Evolutionary conservation across 1,140 invertebrate species (phyloP).

Genomic region (Drosophila repletoides): DNA sequence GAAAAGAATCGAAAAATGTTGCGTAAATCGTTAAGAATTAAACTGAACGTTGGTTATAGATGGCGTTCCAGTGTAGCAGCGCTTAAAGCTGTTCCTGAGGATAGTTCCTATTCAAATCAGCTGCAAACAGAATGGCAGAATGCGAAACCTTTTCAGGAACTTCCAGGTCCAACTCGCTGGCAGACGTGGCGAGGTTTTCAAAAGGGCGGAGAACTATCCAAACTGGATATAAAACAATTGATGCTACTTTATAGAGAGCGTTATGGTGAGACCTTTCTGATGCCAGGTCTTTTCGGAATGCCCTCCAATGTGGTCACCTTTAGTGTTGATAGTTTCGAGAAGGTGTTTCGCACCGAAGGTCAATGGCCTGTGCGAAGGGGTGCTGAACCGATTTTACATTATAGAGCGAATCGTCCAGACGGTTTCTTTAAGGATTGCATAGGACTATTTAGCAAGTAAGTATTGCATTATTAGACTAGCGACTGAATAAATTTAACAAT

Average conservation of each 20-base stretch:
- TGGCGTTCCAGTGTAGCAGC: constrained; percentile 23
- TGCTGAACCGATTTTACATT: constrained; percentile 42
- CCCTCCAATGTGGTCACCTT: constrained; percentile 50
- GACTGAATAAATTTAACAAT: too few relatives aligned
- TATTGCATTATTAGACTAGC: too few relatives aligned
- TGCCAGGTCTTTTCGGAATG: constrained; percentile 59
- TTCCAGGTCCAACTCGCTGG: constrained; percentile 58
- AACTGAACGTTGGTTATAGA: neutral
- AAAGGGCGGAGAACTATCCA: constrained; percentile 49
- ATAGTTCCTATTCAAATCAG: constrained; percentile 22
- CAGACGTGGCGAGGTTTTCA: constrained; percentile 51
- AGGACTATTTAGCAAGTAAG: constrained; percentile 41
- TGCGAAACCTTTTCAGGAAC: constrained; percentile 35
- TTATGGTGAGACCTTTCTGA: constrained; percentile 44
- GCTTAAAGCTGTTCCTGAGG: neutral
- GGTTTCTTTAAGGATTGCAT: constrained; percentile 46
- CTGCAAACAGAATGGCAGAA: constrained; percentile 48
- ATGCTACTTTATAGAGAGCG: constrained; percentile 9
- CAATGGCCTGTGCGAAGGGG: constrained; percentile 55
- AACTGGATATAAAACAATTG: constrained; percentile 33
- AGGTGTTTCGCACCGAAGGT: constrained; percentile 51
- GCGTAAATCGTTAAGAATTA: neutral
- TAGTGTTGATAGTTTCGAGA: constrained; percentile 43
- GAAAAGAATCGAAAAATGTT: neutral
- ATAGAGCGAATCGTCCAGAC: constrained; percentile 32